These are phyloP conservation scores for Lordiphosa clarofinis DNA, from an alignment of 1,140 invertebrate genomes.

Conservation along the genomic window DNA sequence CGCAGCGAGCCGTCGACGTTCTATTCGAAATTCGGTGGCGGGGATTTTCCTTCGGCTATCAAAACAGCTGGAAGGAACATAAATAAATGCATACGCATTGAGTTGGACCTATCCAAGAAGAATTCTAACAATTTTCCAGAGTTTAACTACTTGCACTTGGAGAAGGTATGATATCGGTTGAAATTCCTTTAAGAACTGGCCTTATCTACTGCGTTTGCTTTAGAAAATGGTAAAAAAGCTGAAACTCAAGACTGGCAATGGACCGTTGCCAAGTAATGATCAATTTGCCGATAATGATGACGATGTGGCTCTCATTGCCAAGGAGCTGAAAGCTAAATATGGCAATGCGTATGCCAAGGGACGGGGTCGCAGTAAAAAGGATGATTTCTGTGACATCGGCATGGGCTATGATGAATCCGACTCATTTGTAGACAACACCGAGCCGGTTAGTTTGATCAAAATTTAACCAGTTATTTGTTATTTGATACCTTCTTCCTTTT, in stretches of 20 bases:
- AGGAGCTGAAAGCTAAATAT: constrained; percentile 96
- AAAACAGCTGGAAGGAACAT: constrained; percentile 8
- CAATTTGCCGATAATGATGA: constrained; percentile 89
- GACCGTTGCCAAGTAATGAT: constrained; percentile 75
- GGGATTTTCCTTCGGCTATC: constrained; percentile 33
- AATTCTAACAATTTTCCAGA: constrained; percentile 82
- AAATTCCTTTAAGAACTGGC: no score
- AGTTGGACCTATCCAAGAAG: constrained; percentile 82
- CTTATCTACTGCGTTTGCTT: not conserved
- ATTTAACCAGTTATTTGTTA: constrained; percentile 20
- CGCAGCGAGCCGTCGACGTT: constrained; percentile 12
- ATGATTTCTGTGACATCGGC: constrained; percentile 94
- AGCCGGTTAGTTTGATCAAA: constrained; percentile 85
- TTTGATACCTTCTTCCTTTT: constrained; percentile 20
- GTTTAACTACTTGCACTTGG: constrained; percentile 82
- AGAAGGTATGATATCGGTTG: constrained; percentile 56
- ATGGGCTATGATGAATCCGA: constrained; percentile 97
- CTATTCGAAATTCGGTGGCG: constrained; percentile 49
- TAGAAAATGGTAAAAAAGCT: constrained; percentile 83
- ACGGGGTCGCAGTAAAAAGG: constrained; percentile 84
- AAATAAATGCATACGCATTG: constrained; percentile 81
- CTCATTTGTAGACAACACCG: constrained; percentile 98
- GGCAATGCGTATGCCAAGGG: constrained; percentile 81
- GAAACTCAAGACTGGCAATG: constrained; percentile 55
- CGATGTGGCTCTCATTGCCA: constrained; percentile 90